Conservation (phyloP, 2,113 vertebrate species). For the Xiphophorus hellerii region DNA sequence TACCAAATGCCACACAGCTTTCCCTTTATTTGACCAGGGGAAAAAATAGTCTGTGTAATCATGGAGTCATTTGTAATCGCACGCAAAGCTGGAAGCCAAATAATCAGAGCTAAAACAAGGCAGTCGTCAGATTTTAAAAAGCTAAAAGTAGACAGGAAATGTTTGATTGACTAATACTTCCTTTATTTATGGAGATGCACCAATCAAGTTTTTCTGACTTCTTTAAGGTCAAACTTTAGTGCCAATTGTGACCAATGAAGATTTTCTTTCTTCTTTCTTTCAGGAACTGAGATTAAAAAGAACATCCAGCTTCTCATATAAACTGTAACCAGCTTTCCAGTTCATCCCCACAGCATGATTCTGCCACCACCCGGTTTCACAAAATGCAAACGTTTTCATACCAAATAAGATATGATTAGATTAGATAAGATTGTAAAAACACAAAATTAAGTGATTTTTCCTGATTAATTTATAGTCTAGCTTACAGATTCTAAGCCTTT, state of each 20-base stretch:
- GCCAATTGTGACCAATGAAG: neutral
- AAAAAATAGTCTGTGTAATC: neutral
- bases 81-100: neutral
- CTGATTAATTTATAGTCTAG: no score
- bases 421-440: no score
- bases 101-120: neutral
- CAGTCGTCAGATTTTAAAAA: neutral
- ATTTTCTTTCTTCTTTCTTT: neutral
- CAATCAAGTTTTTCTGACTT: neutral
- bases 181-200: neutral
- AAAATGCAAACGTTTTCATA: no score
- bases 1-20: neutral
- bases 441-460: no score
- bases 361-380: no score
- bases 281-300: no score
- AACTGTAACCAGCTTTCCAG: no score
- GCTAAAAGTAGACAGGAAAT: neutral
- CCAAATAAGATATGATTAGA: no score
- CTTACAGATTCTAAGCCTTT: no score
- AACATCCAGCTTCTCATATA: no score
- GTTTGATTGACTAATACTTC: neutral
- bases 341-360: no score
- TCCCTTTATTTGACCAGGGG: neutral
- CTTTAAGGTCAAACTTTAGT: neutral
- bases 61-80: neutral